Evolutionary conservation across 2,888 invertebrate genomes (phyloP), one percentile per base, ranked within the genome.

Genomic region (Philhelius pedissequus): DNA sequence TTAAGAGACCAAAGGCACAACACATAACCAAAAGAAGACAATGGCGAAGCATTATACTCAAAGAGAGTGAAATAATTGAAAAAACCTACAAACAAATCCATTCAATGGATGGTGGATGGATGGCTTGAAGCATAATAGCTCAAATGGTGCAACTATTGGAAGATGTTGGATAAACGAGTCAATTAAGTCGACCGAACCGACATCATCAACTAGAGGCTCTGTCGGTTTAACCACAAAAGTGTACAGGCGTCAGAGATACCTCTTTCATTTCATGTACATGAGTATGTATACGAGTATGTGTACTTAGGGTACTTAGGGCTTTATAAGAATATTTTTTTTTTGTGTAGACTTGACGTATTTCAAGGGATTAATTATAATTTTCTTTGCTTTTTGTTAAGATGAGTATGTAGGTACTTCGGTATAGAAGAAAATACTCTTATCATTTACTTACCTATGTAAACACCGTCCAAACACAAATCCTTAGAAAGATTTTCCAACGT

Each of bases 151-250:
- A 71, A 54, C 54, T 62, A 71, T 84, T 68, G 71, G 54, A 71
- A 68, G 80, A 80, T 71, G 66, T 52, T 62, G 80, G 75, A 66
- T 80, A 71, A 84, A 75, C 56, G 54, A 84, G 62, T 80, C 71
- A 80, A 84, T 80, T 84, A 84, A 76, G 54, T 56, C 40, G 30
- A 74, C 50, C 45, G 50, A n/a, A 38, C 22, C 48, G 38, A 15
- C 48, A 40, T 54, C 75, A 75, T 13, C 64, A 52, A 9, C 18
- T 27, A 22, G 15, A 40, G 40, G 20, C n/a, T 35, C 30, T n/a
- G 5, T 38, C n/a, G n/a, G 13, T 13, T 4, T 35, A 4, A 35
- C 5, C 13, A 35, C 4, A 13, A 3, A 13, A 13, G 2, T 6
- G 4, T 6, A 6, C n/a, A 4, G n/a, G 15, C 40, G 7, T 7